phyloP scores from a whole-genome alignment of 1,140 invertebrate genomes.

The Globodera ellingtonae region DNA sequence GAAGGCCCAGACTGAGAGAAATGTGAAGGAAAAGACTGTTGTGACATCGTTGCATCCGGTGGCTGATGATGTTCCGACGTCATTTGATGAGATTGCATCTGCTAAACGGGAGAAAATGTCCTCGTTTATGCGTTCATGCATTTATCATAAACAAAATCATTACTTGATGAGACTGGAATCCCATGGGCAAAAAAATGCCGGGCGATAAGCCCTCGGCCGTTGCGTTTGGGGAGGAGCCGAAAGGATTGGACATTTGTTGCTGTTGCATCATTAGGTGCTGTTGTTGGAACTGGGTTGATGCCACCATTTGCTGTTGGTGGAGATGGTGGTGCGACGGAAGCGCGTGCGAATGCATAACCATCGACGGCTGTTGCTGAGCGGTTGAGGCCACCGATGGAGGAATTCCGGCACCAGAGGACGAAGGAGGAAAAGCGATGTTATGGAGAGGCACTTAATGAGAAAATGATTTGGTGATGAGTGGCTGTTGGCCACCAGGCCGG shows the following conservation, averaged over 20 bases:
- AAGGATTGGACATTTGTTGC: conserved; percentile 4
- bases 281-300: neutral
- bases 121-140: too few species aligned
- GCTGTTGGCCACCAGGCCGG: neutral
- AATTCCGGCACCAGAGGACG: neutral
- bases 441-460: neutral
- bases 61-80: neutral
- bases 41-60: neutral
- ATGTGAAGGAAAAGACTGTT: neutral
- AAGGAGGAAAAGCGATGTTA: neutral
- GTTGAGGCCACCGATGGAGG: neutral
- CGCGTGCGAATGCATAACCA: neutral
- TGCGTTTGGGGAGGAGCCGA: neutral
- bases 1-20: neutral
- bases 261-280: neutral
- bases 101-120: neutral
- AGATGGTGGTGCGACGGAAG: neutral
- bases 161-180: neutral
- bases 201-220: neutral
- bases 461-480: neutral
- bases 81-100: neutral
- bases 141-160: too few species aligned
- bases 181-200: neutral
- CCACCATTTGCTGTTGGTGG: neutral
- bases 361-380: neutral